Percentiles rank a stretch among this genome's conserved stretches.
phyloP scores from a whole-genome alignment of 2,888 invertebrate genomes.

The Amorpha juglandis region DNA sequence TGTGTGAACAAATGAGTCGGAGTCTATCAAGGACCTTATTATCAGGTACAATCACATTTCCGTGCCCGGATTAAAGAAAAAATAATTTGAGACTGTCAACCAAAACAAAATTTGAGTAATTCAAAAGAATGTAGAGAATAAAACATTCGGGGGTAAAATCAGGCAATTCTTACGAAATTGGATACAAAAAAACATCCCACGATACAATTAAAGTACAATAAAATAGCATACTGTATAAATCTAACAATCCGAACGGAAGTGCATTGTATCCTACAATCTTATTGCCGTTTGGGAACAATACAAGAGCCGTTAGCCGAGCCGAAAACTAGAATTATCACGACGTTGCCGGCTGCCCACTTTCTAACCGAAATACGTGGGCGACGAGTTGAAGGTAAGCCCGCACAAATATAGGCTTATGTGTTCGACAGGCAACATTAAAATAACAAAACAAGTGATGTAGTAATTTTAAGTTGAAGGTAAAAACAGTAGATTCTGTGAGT shows the following conservation, averaged over 20 bases:
- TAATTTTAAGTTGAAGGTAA: too few relatives aligned
- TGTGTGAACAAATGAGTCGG: too few relatives aligned
- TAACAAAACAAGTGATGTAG: too few relatives aligned
- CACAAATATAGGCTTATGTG: conserved; percentile 3
- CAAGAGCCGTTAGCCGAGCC: conserved; percentile 42
- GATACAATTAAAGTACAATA: conserved; percentile 4
- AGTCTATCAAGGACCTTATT: too few relatives aligned
- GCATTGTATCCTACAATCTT: conserved; percentile 59
- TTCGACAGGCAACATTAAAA: not conserved
- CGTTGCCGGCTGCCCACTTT: conserved; percentile 56
- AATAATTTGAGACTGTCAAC: not conserved
- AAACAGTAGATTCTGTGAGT: too few relatives aligned
- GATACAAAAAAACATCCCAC: not conserved
- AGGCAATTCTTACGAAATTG: not conserved
- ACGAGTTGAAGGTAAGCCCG: not conserved
- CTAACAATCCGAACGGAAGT: conserved; percentile 44
- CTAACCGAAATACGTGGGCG: conserved; percentile 45
- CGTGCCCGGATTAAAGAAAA: too few relatives aligned
- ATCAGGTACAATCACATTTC: too few relatives aligned
- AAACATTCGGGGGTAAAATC: not conserved
- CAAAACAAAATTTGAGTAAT: not conserved
- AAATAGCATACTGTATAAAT: conserved; percentile 12
- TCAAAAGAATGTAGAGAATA: not conserved
- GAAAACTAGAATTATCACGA: conserved; percentile 53
- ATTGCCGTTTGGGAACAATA: conserved; percentile 62